These are phyloP conservation scores for Ips nitidus DNA, from an alignment of 1,140 invertebrate genomes.

Conservation along the genomic window DNA sequence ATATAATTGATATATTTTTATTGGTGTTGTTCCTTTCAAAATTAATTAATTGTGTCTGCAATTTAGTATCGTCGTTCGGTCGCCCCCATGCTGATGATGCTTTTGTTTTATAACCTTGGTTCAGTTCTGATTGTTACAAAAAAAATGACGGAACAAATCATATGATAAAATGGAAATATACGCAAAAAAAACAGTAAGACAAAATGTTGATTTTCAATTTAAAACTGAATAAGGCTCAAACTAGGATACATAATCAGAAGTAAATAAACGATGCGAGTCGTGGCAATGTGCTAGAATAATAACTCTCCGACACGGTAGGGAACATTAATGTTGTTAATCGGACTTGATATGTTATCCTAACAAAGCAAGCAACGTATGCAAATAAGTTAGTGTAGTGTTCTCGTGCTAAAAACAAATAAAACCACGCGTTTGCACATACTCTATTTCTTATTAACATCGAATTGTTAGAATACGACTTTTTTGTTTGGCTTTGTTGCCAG, in stretches of 20 bases:
- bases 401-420: constrained; percentile 36
- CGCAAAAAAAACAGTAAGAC: not conserved
- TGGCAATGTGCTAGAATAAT: constrained; percentile 22
- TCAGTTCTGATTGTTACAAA: no score
- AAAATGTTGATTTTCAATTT: constrained; percentile 10
- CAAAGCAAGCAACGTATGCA: constrained; percentile 30
- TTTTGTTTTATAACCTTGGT: not conserved
- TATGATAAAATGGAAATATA: no score
- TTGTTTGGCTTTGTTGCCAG: constrained; percentile 7
- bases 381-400: constrained; percentile 29
- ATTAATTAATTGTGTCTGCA: constrained; percentile 32
- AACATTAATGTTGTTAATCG: constrained; percentile 32
- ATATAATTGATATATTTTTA: constrained; percentile 34
- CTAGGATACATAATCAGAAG: constrained; percentile 6
- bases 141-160: no score
- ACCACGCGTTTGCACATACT: constrained; percentile 37
- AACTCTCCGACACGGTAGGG: constrained; percentile 3
- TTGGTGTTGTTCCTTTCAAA: constrained; percentile 30
- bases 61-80: constrained; percentile 18
- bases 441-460: constrained; percentile 34
- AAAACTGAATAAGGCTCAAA: constrained; percentile 20
- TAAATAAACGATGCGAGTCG: constrained; percentile 19
- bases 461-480: constrained; percentile 25
- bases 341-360: constrained; percentile 31
- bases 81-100: constrained; percentile 10